These are phyloP conservation scores for Aplidium turbinatum DNA, from an alignment of 23 tunicate genomes.

Conservation along the genomic window DNA sequence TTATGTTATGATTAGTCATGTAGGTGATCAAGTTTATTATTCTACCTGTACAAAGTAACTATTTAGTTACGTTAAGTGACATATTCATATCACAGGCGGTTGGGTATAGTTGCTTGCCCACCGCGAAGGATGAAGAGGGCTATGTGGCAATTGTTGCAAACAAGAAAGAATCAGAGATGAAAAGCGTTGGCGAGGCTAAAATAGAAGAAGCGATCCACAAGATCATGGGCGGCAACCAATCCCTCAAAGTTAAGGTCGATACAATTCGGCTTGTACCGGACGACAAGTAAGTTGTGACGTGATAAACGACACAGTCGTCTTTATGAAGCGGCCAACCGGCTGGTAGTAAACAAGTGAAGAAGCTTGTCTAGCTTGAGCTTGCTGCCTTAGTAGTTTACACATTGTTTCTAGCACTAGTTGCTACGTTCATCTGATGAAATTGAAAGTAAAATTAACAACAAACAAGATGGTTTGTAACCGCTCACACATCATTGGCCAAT, in stretches of 20 bases:
- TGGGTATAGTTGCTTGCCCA: slow-evolving; percentile 92
- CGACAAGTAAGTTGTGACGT: slow-evolving; percentile 60
- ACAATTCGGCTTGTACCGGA: slow-evolving; percentile 57
- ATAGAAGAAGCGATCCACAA: slow-evolving; percentile 65
- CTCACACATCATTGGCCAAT: too few relatives aligned
- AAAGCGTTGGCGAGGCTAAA: slow-evolving; percentile 34
- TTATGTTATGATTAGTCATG: too few relatives aligned
- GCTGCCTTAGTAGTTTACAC: too few relatives aligned
- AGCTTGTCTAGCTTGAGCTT: too few relatives aligned
- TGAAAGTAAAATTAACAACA: too few relatives aligned
- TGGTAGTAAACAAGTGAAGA: neutral
- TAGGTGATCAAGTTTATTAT: too few relatives aligned
- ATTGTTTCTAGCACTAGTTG: too few relatives aligned
- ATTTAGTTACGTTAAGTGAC: too few relatives aligned
- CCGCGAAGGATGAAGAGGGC: slow-evolving; percentile 79
- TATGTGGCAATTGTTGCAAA: slow-evolving; percentile 54
- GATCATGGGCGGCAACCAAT: slow-evolving; percentile 61
- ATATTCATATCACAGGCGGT: slow-evolving; percentile 63
- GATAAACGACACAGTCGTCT: too few relatives aligned
- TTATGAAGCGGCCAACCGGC: neutral
- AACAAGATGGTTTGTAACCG: too few relatives aligned
- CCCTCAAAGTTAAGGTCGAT: slow-evolving; percentile 64
- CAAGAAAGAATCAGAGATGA: slow-evolving; percentile 72
- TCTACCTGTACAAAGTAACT: too few relatives aligned
- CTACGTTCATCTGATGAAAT: too few relatives aligned